Evolutionary conservation across 2,888 invertebrate species (phyloP), one percentile per base, ranked within the genome.

Genomic region (Brachylomia viminalis): DNA sequence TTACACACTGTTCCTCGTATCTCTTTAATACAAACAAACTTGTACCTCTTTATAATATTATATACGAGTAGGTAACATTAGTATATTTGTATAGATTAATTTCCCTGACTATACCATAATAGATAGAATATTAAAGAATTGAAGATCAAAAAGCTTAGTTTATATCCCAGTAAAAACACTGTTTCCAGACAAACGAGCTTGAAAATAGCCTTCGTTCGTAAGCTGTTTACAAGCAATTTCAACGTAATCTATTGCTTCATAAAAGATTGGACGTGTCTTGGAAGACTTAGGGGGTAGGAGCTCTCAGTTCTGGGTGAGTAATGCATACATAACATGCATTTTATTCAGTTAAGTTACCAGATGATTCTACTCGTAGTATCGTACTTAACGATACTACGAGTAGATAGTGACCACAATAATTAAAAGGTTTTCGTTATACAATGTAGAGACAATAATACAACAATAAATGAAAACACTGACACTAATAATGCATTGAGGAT

Each of bases 221-320:
- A 83, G 64, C 79, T 68, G 82, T 79, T 82, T 83, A 83, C 64
- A 78, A 70, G 79, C 79, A 78, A 80, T 80, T 80, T 83, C 79
- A 66, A 58, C 49, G 58, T 83, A 83, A 83, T 78, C 58, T 80
- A 83, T 80, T 78, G 78, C 79, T 83, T 83, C 71, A 70, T 83
- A 80, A 83, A 79, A 83, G 58, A 78, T 59, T 59, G 83, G 47
- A 66, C 69, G 42, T 70, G 83, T 65, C 70, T 65, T 4, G 67
- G 47, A 45, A 49, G 52, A 56, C 49, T 59, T 42, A 49, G 13
- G n/a, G 49, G 33, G 49, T 17, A 10, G 23, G 27, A 49, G 17
- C n/a, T 38, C 49, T 20, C 33, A 17, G 52, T 2, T 17, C 33
- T 59, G 27, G 0, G 33, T 56, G 23, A 56, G 33, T 42, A 56